Evolutionary conservation across 2,113 vertebrate species (phyloP).

Genomic region (Penelope pileata): DNA sequence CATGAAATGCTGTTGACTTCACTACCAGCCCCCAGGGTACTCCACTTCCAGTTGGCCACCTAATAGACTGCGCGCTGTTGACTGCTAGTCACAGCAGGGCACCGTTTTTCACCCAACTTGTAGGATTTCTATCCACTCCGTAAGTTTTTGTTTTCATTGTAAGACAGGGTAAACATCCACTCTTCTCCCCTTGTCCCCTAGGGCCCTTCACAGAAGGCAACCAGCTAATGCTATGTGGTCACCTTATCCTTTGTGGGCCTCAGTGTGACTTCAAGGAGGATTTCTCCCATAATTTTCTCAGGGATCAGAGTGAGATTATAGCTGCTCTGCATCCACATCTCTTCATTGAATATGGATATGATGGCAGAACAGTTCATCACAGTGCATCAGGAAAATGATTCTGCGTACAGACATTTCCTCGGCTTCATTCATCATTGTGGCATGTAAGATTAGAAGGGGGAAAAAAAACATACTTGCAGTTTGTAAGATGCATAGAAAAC

Average conservation of each 20-base stretch:
- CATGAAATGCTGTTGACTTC: not conserved
- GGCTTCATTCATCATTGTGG: not conserved
- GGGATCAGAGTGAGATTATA: not conserved
- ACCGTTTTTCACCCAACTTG: not conserved
- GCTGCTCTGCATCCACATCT: not conserved
- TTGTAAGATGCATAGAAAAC: not conserved
- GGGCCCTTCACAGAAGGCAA: not conserved
- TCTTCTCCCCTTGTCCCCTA: not conserved
- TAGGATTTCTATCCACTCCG: not conserved
- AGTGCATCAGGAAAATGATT: not conserved
- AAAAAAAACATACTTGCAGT: not conserved
- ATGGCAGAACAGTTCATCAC: not conserved
- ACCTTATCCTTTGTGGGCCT: fast-evolving
- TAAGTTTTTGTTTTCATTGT: not conserved
- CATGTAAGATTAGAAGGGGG: not conserved
- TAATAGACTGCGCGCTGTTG: fast-evolving
- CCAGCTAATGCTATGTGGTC: fast-evolving
- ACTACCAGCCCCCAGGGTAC: not conserved
- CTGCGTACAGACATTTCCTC: not conserved
- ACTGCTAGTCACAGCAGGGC: not conserved
- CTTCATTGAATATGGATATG: fast-evolving
- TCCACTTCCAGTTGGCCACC: not conserved
- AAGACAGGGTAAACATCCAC: not conserved
- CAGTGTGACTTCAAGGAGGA: not conserved
- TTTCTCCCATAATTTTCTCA: not conserved